Evolutionary conservation across 2,113 vertebrate genomes (phyloP), one percentile per base, ranked within the genome.

Genomic region (Petaurus breviceps): DNA sequence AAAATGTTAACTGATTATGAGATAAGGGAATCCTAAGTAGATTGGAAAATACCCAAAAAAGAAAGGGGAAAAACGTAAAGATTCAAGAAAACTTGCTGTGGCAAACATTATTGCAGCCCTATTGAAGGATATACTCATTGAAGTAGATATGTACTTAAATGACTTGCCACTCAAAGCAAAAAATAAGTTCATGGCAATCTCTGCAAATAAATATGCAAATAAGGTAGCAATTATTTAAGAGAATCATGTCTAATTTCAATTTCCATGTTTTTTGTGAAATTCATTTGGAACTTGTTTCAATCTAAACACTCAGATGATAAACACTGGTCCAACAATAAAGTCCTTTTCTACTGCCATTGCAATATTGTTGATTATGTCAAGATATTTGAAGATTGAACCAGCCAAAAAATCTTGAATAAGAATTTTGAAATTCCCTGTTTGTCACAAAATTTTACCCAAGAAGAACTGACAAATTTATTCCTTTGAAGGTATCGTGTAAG

Each of bases 231-330:
- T 5, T 89, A 90, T 53, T 77, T 92, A 93, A 49, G 57, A 92
- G 47, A 31, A 23, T 93, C 19, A n/a, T 91, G 19, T 93, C 23
- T 77, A 47, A 28, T 90, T 55, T 89, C 51, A 84, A 77, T 77
- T 14, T 91, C 12, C 51, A 93, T 95, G 53, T 51, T 50, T 93
- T 94, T 92, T 16, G 12, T 37, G 3, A 49, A 61, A 89, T 93
- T 91, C 43, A 77, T 61, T 95, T 91, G 94, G 43, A 84, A 51
- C 7, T 90, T 49, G 91, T 77, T 92, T 89, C 52, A 61, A 49
- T 93, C 28, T 50, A 89, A 51, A 91, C 8, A 0, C 37, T 95
- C 93, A 95, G 92, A 84, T 92, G n/a, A 95, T 90, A 84, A 97
- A 61, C 9, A 92, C 2, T 94, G 93, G 49, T 2, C 43, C 31